A percentile compares a stretch with the other conserved stretches of the same genome.
phyloP scores from a whole-genome alignment of 53 echinoderm and acorn worm species.

The Antedon mediterranea region DNA sequence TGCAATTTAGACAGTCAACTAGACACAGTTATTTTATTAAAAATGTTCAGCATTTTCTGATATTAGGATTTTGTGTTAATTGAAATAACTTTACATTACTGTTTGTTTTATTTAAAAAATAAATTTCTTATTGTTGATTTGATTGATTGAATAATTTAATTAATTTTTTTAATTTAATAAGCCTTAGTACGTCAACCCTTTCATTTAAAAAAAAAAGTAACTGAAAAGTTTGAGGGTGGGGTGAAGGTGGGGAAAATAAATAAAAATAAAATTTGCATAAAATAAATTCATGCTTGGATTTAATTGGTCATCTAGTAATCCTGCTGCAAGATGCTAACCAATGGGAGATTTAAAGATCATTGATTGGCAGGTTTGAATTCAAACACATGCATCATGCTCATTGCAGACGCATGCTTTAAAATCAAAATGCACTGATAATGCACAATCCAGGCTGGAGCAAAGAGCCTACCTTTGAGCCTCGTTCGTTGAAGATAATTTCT shows the following conservation, averaged over 20 bases:
- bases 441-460: not conserved
- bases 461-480: conserved; percentile 93
- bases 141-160: no score
- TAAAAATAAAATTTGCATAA: not conserved
- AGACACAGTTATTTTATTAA: no score
- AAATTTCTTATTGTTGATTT: no score
- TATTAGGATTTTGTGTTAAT: no score
- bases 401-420: not conserved
- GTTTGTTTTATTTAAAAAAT: no score
- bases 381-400: not conserved
- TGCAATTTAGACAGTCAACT: no score
- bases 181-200: not conserved
- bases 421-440: not conserved
- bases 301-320: not conserved
- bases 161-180: no score
- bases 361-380: not conserved
- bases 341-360: not conserved
- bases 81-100: no score
- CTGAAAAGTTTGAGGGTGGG: no score
- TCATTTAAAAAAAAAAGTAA: not conserved
- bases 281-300: not conserved
- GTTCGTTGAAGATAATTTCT: conserved; percentile 98
- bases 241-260: not conserved
- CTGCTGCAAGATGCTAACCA: not conserved
- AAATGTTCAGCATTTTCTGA: no score